These are phyloP conservation scores for Acropternis orthonyx DNA, from an alignment of 2,797 vertebrate species.

Conservation along the genomic window DNA sequence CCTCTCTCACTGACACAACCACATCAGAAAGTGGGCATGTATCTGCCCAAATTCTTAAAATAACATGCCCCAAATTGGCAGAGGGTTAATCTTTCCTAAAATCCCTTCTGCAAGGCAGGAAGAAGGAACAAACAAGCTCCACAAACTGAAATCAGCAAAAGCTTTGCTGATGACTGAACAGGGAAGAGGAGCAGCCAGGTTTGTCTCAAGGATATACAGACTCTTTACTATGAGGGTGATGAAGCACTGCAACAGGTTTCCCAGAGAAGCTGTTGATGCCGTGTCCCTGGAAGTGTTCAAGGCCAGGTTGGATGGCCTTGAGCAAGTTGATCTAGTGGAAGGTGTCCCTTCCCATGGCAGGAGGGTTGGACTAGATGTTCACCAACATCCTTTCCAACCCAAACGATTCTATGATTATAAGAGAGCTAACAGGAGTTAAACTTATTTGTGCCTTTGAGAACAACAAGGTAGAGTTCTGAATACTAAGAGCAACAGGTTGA, in stretches of 20 bases:
- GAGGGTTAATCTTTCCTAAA: background rate
- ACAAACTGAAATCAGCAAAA: background rate
- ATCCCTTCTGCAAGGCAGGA: background rate
- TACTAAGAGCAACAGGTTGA: background rate
- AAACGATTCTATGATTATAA: background rate
- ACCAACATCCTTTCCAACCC: background rate
- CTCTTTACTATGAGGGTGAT: too few species aligned
- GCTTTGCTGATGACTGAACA: background rate
- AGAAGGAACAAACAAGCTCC: background rate
- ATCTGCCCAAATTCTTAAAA: background rate
- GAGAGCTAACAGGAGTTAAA: background rate
- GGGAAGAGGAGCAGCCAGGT: background rate
- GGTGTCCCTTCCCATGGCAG: background rate
- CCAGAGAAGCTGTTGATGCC: background rate
- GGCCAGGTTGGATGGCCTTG: background rate
- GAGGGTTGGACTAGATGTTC: background rate
- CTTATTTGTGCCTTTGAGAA: background rate
- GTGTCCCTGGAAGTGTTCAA: background rate
- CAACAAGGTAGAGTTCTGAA: background rate
- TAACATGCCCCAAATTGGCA: background rate
- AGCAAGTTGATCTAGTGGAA: background rate
- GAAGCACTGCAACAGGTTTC: background rate
- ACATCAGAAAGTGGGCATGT: fast-evolving
- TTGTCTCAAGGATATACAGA: background rate
- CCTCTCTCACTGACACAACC: background rate